Base-by-base conservation (phyloP, 2,888 invertebrate genomes). In the Eudemis profundana region DNA sequence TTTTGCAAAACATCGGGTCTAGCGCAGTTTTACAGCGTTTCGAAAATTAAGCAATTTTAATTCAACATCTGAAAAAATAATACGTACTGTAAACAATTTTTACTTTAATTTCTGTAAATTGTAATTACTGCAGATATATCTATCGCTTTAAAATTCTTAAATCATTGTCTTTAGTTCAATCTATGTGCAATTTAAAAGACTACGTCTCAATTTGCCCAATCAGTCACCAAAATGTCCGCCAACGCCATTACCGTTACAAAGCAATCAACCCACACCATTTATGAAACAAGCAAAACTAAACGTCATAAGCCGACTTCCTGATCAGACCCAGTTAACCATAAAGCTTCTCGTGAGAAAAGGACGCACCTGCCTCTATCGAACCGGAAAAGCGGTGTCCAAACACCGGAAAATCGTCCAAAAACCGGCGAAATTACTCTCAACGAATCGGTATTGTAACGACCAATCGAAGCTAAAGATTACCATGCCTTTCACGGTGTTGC, bases 321-420 rank as follows among this genome's bases (percentile, higher is more conserved):
- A 78, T 85, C 79, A 82, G 69, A 54, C 72, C 78, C 73, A 70
- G 69, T 72, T 73, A 74, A 77, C 80, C 85, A 86, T 83, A 81
- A 84, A 81, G 72, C 77, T 85, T 87, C 85, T 90, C 90, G 88
- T 90, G 90, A 91, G 90, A 92, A 90, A 75, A 78, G 67, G 74
- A 74, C 74, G 78, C 76, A 90, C 89, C 90, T 90, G 90, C 84
- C 80, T 74, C 84, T 79, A 87, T 72, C 82, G 79, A 79, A 90
- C 85, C 90, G 89, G 88, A 87, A 90, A 90, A 87, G 78, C 78
- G 78, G 84, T 85, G 86, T 72, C 81, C 89, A 87, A 90, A 87
- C 85, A 87, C 80, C 90, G 89, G 89, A 90, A 91, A 90, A 92
- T 90, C 87, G 82, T 78, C 83, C 82, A 87, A 89, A 89, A 88